These are phyloP conservation scores for Ceratina japonica DNA, from an alignment of 1,140 invertebrate species.

Conservation along the genomic window DNA sequence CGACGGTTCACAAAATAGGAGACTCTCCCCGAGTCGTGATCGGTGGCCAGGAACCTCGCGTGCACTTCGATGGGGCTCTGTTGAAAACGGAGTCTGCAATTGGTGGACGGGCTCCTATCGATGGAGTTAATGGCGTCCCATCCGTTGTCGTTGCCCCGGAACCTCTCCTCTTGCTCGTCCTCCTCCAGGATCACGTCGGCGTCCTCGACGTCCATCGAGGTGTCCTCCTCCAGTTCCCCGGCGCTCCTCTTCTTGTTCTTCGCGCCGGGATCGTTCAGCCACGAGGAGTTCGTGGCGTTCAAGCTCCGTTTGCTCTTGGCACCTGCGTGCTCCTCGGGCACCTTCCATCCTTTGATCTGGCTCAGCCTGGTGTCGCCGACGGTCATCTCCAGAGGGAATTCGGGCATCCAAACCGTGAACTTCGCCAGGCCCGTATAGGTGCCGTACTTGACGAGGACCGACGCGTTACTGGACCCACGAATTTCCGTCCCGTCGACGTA, in stretches of 20 bases:
- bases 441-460: slow-evolving; percentile 95
- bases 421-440: slow-evolving; percentile 92
- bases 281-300: slow-evolving; percentile 60
- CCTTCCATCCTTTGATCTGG: slow-evolving; percentile 93
- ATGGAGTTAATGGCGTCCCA: slow-evolving; percentile 80
- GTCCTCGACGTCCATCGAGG: slow-evolving; percentile 64
- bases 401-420: slow-evolving; percentile 98
- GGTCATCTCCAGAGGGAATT: slow-evolving; percentile 93
- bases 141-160: slow-evolving; percentile 72
- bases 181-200: slow-evolving; percentile 57
- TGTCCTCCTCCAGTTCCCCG: slow-evolving; percentile 65
- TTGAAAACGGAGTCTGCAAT: slow-evolving; percentile 91
- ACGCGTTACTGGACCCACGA: slow-evolving; percentile 95
- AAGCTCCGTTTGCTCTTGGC: slow-evolving; percentile 76
- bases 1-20: slow-evolving; percentile 93
- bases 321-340: slow-evolving; percentile 85
- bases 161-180: slow-evolving; percentile 68
- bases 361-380: slow-evolving; percentile 93
- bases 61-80: slow-evolving; percentile 94
- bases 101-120: slow-evolving; percentile 72
- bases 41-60: slow-evolving; percentile 92
- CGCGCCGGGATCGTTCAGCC: slow-evolving; percentile 42
- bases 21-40: slow-evolving; percentile 94
- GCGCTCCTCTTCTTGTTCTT: slow-evolving; percentile 62
- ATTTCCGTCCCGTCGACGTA: slow-evolving; percentile 98